Evolutionary conservation across 2,797 vertebrate species (phyloP).

Genomic region (Leucoraja ocellata): DNA sequence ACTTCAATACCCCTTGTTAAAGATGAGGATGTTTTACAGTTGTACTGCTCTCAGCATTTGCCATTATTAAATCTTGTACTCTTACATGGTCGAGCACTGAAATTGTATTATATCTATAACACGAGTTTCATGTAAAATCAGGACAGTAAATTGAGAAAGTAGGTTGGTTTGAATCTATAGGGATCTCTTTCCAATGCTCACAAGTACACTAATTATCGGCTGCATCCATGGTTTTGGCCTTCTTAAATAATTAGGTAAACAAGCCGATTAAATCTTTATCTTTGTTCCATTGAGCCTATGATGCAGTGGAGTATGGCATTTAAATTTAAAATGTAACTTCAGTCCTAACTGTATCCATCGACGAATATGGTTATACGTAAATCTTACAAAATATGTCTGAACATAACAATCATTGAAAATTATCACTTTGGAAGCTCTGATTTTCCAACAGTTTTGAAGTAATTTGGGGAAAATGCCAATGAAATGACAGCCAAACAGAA

Average conservation of each 20-base stretch:
- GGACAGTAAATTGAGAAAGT: not conserved
- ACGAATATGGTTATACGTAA: not conserved
- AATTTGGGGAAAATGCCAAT: not conserved
- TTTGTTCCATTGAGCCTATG: too few species aligned
- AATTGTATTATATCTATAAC: not conserved
- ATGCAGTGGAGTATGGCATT: not conserved
- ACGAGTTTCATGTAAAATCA: not conserved
- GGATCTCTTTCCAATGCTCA: not conserved
- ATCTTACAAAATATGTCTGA: not conserved
- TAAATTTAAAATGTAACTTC: not conserved
- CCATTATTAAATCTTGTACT: not conserved
- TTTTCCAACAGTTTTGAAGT: not conserved
- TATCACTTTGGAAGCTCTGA: not conserved
- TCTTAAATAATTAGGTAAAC: not conserved
- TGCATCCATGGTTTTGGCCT: not conserved
- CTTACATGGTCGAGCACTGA: not conserved
- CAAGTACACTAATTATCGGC: not conserved
- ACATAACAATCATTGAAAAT: not conserved
- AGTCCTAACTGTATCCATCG: not conserved
- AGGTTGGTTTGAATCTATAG: not conserved
- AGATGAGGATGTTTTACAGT: not conserved
- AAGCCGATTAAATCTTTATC: not conserved
- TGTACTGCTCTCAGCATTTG: not conserved
- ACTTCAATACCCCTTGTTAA: not conserved
- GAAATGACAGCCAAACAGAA: not conserved